phyloP scores from a whole-genome alignment of 2,113 vertebrate genomes.

The Tetrao urogallus region DNA sequence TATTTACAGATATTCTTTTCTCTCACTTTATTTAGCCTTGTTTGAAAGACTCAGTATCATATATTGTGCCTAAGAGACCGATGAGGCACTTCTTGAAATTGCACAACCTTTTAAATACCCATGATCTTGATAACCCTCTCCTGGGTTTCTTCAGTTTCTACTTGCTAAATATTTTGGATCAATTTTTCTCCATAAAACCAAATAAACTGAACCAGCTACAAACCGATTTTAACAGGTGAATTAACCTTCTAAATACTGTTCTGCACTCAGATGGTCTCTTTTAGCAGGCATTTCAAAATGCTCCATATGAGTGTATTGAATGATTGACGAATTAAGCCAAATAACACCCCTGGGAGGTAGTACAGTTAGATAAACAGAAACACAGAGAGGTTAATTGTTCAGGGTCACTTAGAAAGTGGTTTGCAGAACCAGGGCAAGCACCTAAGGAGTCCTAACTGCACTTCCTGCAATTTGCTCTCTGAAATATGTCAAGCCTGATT shows the following conservation, averaged over 20 bases:
- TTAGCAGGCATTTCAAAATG: conserved; percentile 14
- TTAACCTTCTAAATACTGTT: not conserved
- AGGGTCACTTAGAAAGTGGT: conserved; percentile 32
- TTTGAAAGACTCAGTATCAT: not conserved
- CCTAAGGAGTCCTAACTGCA: not conserved
- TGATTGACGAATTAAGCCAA: conserved; percentile 42
- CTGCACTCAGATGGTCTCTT: not conserved
- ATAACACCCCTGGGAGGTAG: not conserved
- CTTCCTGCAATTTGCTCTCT: not conserved
- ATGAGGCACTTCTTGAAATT: not conserved
- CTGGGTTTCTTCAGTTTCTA: not conserved
- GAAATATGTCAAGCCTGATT: conserved; percentile 40
- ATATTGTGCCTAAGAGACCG: not conserved
- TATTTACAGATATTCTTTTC: not conserved
- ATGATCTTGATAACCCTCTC: not conserved
- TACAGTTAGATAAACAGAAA: conserved; percentile 36
- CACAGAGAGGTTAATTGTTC: conserved; percentile 22
- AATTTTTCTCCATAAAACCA: not conserved
- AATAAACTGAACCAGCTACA: not conserved
- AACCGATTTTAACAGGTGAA: not conserved
- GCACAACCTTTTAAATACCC: not conserved
- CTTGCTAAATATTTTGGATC: not conserved
- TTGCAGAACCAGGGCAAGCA: conserved; percentile 42
- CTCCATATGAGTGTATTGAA: not conserved
- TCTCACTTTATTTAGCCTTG: not conserved